Evolutionary conservation across 1,140 invertebrate genomes (phyloP), one percentile per base, ranked within the genome.

Genomic region (Daktulosphaira vitifoliae): DNA sequence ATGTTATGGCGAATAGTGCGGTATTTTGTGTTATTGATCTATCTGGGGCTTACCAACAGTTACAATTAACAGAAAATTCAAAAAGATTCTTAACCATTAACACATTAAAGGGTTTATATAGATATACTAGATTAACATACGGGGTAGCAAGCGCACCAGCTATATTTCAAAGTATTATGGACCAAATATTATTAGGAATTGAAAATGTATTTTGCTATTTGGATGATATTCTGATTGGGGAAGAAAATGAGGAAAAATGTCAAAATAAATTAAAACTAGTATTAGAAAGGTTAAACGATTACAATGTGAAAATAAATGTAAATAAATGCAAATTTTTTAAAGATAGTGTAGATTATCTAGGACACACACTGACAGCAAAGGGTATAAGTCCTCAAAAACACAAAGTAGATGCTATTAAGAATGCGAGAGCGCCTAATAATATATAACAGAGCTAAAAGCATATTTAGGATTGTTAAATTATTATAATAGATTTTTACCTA

Each of bases 391-490:
- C 33, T 7, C 33, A 37, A 37, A 13, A 7, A 37, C 33, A 29
- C 3, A 79, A 80, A 66, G 68, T 74, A 2, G 66, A 71, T 42
- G 70, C 72, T 7, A 71, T 78, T 6, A 25, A 54, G 29, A 65
- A 73, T 2, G 72, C 69, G 16, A 68, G 70, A n/a, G 25, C 33
- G 5, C 77, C 77, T 16, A 68, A 65, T 29, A 75, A n/a, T n/a
- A 74, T 65, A 71, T 71, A 1, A 70, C 68, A 5, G 71, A 75
- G 68, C 62, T 78, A 0, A 69, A 74, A 69, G 65, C 69, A 5
- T 79, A 79, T 66, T 66, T 80, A 3, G 76, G 77, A 4, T 70
- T 79, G 67, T 70, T 75, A 6, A 73, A 72, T 25, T 80, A 76
- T 69, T 80, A 79, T 69, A 67, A 73, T 5, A 70, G 72, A 49